Evolutionary conservation across 2,888 invertebrate species (phyloP).

Genomic region (Volucella inanis): DNA sequence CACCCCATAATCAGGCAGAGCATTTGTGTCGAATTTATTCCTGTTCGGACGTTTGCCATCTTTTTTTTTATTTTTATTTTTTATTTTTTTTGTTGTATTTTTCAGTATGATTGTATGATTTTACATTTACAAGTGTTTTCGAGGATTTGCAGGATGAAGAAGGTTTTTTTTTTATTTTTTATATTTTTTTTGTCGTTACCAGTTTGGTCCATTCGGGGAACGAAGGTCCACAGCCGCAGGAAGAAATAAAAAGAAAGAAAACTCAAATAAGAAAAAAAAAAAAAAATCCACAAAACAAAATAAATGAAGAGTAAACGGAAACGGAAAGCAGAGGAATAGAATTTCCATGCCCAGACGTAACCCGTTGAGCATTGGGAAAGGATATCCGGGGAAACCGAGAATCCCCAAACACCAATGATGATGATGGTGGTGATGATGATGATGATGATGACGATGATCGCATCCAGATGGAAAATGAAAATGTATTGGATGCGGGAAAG

Average conservation of each 20-base stretch:
- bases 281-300: constrained; percentile 57
- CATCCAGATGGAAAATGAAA: constrained; percentile 69
- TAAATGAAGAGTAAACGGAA: constrained; percentile 50
- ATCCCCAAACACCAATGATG: constrained; percentile 50
- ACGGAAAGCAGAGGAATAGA: constrained; percentile 62
- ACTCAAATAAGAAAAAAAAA: constrained; percentile 76
- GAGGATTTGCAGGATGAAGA: constrained; percentile 64
- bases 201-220: constrained; percentile 39
- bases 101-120: constrained; percentile 18
- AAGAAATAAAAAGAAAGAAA: constrained; percentile 68
- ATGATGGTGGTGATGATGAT: constrained; percentile 14
- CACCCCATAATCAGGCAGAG: constrained; percentile 88
- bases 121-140: constrained; percentile 58
- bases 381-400: constrained; percentile 6
- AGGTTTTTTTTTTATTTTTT: constrained; percentile 69
- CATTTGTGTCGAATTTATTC: constrained; percentile 85
- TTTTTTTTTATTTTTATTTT: constrained; percentile 59
- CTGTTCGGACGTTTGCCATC: constrained; percentile 83
- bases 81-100: constrained; percentile 1
- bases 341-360: constrained; percentile 67
- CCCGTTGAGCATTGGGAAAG: constrained; percentile 56
- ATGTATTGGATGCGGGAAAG: constrained; percentile 57
- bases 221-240: constrained; percentile 33
- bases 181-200: constrained; percentile 48
- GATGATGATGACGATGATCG: constrained; percentile 56